phyloP scores from a whole-genome alignment of 37 sponge, comb jelly and placozoan genomes.

The Lycopodina hypogea region DNA sequence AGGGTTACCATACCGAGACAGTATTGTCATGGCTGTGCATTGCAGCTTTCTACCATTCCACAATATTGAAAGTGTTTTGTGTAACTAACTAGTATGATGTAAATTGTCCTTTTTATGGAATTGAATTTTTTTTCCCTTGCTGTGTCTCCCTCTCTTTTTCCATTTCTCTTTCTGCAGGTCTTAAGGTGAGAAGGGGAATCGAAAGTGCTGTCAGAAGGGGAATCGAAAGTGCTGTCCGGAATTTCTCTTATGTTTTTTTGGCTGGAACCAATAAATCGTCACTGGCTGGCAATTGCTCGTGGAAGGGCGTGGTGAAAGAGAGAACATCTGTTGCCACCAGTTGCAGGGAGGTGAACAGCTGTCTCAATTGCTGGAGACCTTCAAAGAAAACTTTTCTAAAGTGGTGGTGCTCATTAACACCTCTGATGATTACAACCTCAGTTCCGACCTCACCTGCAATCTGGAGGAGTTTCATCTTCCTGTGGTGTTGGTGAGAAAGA shows the following conservation, averaged over 20 bases:
- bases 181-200: conserved; percentile 29
- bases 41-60: too few species aligned
- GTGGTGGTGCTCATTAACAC: conserved; percentile 53
- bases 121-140: too few species aligned
- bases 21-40: too few species aligned
- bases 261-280: conserved; percentile 11
- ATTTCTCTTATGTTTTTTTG: conserved; percentile 33
- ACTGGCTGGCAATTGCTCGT: conserved; percentile 42
- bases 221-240: not conserved
- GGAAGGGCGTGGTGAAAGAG: conserved; percentile 8
- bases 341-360: conserved; percentile 29
- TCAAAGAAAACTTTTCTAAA: conserved; percentile 5
- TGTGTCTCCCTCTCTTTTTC: too few species aligned
- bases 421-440: conserved; percentile 18
- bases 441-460: not conserved
- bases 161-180: conserved; percentile 14
- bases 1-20: too few species aligned
- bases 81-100: too few species aligned
- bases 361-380: conserved; percentile 5
- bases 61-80: too few species aligned
- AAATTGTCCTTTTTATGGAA: too few species aligned
- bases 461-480: conserved; percentile 3
- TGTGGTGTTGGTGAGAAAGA: conserved; percentile 20
- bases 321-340: conserved; percentile 44
- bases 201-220: too few species aligned